Evolutionary conservation across 2,888 invertebrate species (phyloP).

Genomic region (Lepetodrilus schrolli): DNA sequence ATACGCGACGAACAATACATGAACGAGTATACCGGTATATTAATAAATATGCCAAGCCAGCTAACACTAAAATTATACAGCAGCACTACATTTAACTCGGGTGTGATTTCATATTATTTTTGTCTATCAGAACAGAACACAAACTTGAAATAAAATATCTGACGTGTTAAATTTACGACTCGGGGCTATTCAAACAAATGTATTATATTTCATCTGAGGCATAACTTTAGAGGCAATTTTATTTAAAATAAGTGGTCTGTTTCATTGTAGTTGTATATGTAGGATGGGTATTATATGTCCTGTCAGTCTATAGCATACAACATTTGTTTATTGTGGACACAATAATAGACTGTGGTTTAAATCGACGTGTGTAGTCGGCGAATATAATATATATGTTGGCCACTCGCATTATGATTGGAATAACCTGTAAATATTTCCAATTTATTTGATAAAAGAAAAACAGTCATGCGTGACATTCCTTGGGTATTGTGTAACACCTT

Average conservation of each 20-base stretch:
- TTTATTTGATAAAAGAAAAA: neutral
- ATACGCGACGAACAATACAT: too few species aligned
- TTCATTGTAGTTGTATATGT: too few species aligned
- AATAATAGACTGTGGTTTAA: neutral
- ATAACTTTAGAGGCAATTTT: slow-evolving; percentile 17
- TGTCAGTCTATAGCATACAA: neutral
- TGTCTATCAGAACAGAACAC: neutral
- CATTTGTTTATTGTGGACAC: neutral
- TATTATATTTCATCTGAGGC: slow-evolving; percentile 19
- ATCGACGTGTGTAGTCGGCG: too few species aligned
- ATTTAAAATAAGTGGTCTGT: slow-evolving; percentile 21
- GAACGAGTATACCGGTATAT: too few species aligned
- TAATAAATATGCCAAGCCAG: too few species aligned
- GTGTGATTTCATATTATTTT: slow-evolving; percentile 7
- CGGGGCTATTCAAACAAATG: slow-evolving; percentile 15
- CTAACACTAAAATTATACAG: too few species aligned
- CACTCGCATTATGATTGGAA: too few species aligned
- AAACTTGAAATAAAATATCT: slow-evolving; percentile 12
- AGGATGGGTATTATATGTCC: neutral
- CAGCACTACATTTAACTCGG: too few species aligned
- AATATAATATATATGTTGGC: too few species aligned
- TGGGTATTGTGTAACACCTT: neutral
- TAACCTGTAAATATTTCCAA: neutral
- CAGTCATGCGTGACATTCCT: neutral
- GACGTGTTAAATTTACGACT: slow-evolving; percentile 14